Base-by-base conservation (phyloP, 2,113 vertebrate genomes). In the Hepsetus odoe region DNA sequence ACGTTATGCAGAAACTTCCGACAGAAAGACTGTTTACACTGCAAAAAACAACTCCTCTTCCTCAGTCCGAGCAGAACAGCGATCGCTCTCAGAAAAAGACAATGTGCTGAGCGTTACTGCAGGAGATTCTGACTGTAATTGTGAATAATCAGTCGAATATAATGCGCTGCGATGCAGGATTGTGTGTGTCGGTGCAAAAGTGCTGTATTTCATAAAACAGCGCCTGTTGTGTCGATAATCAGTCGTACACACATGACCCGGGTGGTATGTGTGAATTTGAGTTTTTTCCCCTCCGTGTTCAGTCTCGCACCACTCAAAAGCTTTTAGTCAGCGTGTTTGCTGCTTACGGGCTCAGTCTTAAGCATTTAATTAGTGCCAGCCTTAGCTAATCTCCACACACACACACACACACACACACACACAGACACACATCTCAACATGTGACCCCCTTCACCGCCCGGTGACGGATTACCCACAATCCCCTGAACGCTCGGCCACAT, bases 331-430 rank as follows among this genome's bases (percentile, higher is more conserved):
- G 83, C 86, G 86, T 85, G 79, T 85, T 90, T 88, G 88, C 69
- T 80, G 66, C 89, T 91, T 90, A 91, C 77, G 82, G 90, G 12
- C 88, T 84, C 80, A 82, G 90, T 85, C 90, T 92, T 91, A 93
- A 94, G 91, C 85, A 92, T 93, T 90, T 92, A 94, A 93, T 93
- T 92, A 90, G 89, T 86, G 85, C 71, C 88, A 89, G 89, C 90
- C 86, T 83, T 67, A 35, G 88, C 84, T 92, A 91, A 91, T 92
- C 91, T 80, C 75, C 61, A 87, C 66, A 51, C 70, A 66, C 40
- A 33, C 53, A 66, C 62, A 20, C n/a, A 82, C 74, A 74, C 67
- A 64, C 67, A 55, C 40, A 32, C 59, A 74, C 71, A 76, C 67
- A 46, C 59, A 76, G 53, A 20, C 53, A 62, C 58, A 90, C 87